Conservation (phyloP, 2,113 vertebrate genomes). For the Platysternon megacephalum region DNA sequence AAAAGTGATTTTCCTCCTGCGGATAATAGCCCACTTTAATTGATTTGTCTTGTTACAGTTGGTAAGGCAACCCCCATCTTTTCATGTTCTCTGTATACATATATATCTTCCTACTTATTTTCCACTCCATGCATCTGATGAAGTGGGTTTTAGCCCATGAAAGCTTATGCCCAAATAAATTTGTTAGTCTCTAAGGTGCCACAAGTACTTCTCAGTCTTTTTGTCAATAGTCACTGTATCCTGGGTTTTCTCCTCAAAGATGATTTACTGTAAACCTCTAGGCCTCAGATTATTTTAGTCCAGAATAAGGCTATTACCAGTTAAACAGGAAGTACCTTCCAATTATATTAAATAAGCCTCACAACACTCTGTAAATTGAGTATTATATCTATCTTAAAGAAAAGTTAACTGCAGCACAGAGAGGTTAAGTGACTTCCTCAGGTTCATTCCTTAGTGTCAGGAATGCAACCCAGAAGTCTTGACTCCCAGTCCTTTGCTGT, state of each 20-base stretch:
- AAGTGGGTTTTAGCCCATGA: too few species aligned
- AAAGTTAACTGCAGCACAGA: not conserved
- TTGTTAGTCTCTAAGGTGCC: too few species aligned
- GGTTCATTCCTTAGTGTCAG: accelerated
- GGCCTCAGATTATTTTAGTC: constrained; percentile 20
- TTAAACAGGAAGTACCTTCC: not conserved
- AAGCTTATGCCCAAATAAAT: too few species aligned
- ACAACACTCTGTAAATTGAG: not conserved
- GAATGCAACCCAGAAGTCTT: not conserved
- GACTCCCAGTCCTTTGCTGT: not conserved
- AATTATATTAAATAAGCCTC: constrained; percentile 7
- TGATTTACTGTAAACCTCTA: constrained; percentile 26
- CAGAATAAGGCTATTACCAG: not conserved
- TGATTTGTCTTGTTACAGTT: too few species aligned
- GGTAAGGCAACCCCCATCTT: too few species aligned
- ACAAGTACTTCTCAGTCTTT: too few species aligned
- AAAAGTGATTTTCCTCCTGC: too few species aligned
- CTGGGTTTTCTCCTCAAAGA: not conserved
- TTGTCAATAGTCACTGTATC: constrained; percentile 39
- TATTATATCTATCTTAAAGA: not conserved
- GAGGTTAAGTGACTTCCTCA: not conserved
- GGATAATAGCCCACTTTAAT: too few species aligned
- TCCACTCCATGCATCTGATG: too few species aligned
- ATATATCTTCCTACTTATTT: too few species aligned
- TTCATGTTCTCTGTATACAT: too few species aligned